Percentiles rank a stretch among this genome's conserved stretches.
These are phyloP conservation scores for Tychaedon coryphoeus DNA, from an alignment of 2,113 vertebrate genomes.

Conservation along the genomic window DNA sequence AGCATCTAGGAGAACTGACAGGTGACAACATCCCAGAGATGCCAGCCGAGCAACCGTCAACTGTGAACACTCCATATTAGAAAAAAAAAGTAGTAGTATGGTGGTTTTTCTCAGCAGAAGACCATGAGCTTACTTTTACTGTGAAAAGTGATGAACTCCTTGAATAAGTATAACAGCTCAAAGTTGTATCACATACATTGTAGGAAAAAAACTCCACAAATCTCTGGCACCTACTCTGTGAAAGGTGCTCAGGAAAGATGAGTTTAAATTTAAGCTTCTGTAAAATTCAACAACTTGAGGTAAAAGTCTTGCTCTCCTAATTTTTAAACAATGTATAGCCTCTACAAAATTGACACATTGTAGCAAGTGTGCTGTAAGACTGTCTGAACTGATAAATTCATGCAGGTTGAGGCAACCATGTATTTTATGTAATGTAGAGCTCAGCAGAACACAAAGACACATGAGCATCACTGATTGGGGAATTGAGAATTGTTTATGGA, in stretches of 20 bases:
- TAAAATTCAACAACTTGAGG: neutral
- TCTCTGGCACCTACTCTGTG: neutral
- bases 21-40: neutral
- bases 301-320: neutral
- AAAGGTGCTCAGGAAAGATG: neutral
- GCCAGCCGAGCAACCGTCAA: rapidly evolving
- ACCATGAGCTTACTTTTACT: neutral
- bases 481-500: neutral
- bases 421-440: neutral
- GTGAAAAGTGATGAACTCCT: neutral
- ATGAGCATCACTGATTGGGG: too few species aligned
- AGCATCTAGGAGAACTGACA: neutral
- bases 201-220: neutral
- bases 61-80: neutral
- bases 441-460: neutral
- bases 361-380: neutral
- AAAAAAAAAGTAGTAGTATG: rapidly evolving
- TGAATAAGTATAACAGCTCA: neutral
- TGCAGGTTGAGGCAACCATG: rapidly evolving
- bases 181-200: neutral
- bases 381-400: neutral
- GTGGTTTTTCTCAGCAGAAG: neutral
- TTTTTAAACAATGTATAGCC: neutral
- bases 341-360: neutral
- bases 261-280: neutral